Evolutionary conservation across 2,113 vertebrate species (phyloP).

Genomic region (Rissa tridactyla): DNA sequence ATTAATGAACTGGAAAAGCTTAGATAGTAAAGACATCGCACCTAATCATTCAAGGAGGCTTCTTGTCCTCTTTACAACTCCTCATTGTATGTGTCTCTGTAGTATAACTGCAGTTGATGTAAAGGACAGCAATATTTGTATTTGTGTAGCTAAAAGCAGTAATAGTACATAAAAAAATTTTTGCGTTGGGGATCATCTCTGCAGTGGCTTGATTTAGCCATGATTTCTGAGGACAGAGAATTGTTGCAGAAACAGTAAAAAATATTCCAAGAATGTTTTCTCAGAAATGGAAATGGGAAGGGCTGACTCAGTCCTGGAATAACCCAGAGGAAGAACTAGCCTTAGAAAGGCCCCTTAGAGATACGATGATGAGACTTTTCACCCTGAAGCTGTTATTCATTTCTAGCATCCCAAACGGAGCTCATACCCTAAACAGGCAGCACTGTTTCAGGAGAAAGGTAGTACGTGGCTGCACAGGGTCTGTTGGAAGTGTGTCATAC

Average conservation of each 20-base stretch:
- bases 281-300: neutral
- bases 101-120: neutral
- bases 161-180: neutral
- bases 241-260: neutral
- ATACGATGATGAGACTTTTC: neutral
- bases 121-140: neutral
- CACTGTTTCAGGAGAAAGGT: neutral
- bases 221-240: neutral
- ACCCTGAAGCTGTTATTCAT: neutral
- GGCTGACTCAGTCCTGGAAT: neutral
- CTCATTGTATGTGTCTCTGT: neutral
- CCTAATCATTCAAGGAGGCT: constrained; percentile 4
- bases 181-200: neutral
- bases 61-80: neutral
- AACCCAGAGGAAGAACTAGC: neutral
- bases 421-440: neutral
- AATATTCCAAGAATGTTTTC: neutral
- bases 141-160: neutral
- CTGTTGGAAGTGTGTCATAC: rapidly evolving
- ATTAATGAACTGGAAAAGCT: constrained; percentile 67
- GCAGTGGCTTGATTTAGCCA: neutral
- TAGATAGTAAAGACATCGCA: neutral
- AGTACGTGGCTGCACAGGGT: neutral
- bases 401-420: neutral
- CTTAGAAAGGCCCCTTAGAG: neutral